These are phyloP conservation scores for Allacma fusca DNA, from an alignment of 2,888 invertebrate species.

Conservation along the genomic window DNA sequence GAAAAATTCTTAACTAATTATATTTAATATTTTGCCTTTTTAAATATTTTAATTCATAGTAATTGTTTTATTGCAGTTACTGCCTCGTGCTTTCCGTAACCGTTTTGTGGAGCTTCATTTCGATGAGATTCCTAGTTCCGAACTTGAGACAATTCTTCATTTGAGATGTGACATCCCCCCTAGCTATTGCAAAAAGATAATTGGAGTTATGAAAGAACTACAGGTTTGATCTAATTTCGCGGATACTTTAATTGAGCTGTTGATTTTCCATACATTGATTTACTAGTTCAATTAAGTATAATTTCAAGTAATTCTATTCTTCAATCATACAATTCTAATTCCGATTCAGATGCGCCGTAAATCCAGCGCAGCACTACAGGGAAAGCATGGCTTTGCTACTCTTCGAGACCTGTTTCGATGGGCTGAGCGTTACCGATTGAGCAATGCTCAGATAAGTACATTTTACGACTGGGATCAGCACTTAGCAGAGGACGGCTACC, in stretches of 20 bases:
- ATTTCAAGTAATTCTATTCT: too few relatives aligned
- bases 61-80: slow-evolving; percentile 64
- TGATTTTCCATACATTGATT: slow-evolving; percentile 2
- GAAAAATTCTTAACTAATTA: slow-evolving; percentile 3
- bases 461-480: slow-evolving; percentile 97
- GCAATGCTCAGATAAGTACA: slow-evolving; percentile 69
- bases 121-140: slow-evolving; percentile 87
- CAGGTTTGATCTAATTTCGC: slow-evolving; percentile 69
- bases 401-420: slow-evolving; percentile 94
- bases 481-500: slow-evolving; percentile 93
- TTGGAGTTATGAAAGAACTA: slow-evolving; percentile 88
- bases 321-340: too few relatives aligned
- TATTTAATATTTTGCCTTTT: not conserved
- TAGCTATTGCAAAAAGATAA: slow-evolving; percentile 88
- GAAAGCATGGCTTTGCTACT: slow-evolving; percentile 91
- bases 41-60: slow-evolving; percentile 18
- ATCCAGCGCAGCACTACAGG: slow-evolving; percentile 87
- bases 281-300: not conserved
- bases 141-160: slow-evolving; percentile 88
- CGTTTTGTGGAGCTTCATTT: slow-evolving; percentile 97
- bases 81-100: slow-evolving; percentile 96
- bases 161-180: slow-evolving; percentile 85
- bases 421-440: slow-evolving; percentile 90
- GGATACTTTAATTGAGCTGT: too few relatives aligned
- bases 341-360: slow-evolving; percentile 71